Base-by-base conservation (phyloP, 2,888 invertebrate species). In the Euspilapteryx auroguttella region DNA sequence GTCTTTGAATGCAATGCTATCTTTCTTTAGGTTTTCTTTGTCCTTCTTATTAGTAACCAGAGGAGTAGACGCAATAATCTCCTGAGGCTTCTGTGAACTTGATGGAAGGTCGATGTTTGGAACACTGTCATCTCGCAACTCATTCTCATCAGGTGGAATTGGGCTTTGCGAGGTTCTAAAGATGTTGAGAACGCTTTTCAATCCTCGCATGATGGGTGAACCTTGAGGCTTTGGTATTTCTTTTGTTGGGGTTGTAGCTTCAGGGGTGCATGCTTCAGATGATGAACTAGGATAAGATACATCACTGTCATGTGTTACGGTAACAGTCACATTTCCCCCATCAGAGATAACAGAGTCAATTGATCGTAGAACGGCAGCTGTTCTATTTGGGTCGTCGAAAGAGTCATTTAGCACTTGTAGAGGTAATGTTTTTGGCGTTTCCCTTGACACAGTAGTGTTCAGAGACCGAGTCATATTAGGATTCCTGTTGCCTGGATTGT, bases 81-180 rank as follows among this genome's bases (percentile, higher is more conserved):
- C n/a, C n/a, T n/a, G n/a, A n/a, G n/a, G n/a, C n/a, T n/a, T n/a
- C n/a, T n/a, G n/a, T n/a, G n/a, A n/a, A n/a, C n/a, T n/a, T n/a
- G n/a, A n/a, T n/a, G n/a, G n/a, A n/a, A n/a, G n/a, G n/a, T n/a
- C n/a, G n/a, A n/a, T n/a, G n/a, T n/a, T n/a, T n/a, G n/a, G n/a
- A n/a, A n/a, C n/a, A n/a, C n/a, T n/a, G n/a, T n/a, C n/a, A n/a
- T n/a, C n/a, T n/a, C n/a, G n/a, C n/a, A n/a, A n/a, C n/a, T 44
- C 44, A 30, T 29, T 37, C 10, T 61, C 62, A 21, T 34, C 26
- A 6, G 49, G 40, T 27, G 61, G 54, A 38, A 66, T 55, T 3
- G 73, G 71, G 32, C 71, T 73, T 33, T 73, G 68, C 2, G 73
- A 71, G 12, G 71, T 47, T 17, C 68, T 48, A 37, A 75, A 75